Base-by-base conservation (phyloP, 2,113 vertebrate species). In the Stomatorhinus ivindoensis region DNA sequence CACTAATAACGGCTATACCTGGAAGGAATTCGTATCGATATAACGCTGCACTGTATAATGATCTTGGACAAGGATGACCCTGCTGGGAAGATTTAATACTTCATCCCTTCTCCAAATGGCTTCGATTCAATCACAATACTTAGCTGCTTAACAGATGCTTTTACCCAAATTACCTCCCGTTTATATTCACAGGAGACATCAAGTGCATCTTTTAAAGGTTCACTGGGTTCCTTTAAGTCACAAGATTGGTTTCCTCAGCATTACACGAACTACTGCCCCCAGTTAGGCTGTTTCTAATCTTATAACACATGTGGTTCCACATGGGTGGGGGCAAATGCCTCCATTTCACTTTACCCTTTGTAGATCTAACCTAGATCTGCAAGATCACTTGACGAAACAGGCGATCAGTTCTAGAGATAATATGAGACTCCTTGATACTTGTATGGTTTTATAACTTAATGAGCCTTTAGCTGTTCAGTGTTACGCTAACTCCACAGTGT, bases 401-500 rank as follows among this genome's bases (percentile, higher is more conserved):
- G 27, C 10, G 61, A 31, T 31, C 61, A 13, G 61, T 31, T 69
- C 1, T 31, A 31, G 61, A 69, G 61, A 31, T 69, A n/a, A 27
- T 69, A 10, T 27, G n/a, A 31, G 10, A 69, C 61, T 69, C 27
- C n/a, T 27, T 31, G 61, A 69, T 31, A 69, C 73, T 80, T 42
- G 39, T 80, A 42, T 39, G 73, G 10, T 2, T 7, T 42, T 80
- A 39, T 80, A 80, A 39, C 4, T 8, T 80, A 42, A 80, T 8
- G 73, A 42, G 15, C 35, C 13, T 39, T 91, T 90, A 90, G 87
- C 91, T 93, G 93, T 91, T 93, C 91, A 88, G 91, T 92, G 92
- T 76, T 91, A 89, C 91, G 92, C 93, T 93, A 93, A 94, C 94
- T 94, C 92, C 90, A 92, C 91, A 90, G 90, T 91, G 89, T 44